Percentiles rank a stretch among this genome's conserved stretches.
Conservation (phyloP, 1,140 invertebrate genomes). For the Drosophila nebulosa region DNA sequence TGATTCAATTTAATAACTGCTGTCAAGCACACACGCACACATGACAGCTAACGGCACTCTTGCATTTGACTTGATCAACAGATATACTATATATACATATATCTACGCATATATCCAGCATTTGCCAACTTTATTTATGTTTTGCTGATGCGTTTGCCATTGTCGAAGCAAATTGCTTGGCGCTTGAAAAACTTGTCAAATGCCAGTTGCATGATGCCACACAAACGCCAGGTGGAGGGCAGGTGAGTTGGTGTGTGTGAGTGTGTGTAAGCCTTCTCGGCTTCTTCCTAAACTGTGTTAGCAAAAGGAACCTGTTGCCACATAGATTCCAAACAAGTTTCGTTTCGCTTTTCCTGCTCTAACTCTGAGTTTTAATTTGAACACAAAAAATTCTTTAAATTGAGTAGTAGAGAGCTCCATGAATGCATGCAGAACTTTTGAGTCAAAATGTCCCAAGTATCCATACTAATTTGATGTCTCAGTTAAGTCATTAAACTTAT, state of each 20-base stretch:
- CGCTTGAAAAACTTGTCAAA: not conserved
- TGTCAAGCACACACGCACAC: constrained; percentile 31
- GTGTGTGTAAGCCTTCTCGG: too few species aligned
- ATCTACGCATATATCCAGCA: not conserved
- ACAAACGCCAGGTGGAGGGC: not conserved
- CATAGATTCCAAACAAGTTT: too few species aligned
- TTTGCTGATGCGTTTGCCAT: constrained; percentile 1
- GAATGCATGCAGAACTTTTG: too few species aligned
- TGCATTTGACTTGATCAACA: constrained; percentile 3
- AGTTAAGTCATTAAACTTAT: too few species aligned
- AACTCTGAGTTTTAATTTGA: too few species aligned
- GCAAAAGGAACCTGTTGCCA: too few species aligned
- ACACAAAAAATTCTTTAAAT: too few species aligned
- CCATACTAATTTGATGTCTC: too few species aligned
- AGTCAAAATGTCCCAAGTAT: too few species aligned
- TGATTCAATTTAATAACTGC: constrained; percentile 75
- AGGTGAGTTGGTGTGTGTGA: not conserved
- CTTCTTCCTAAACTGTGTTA: too few species aligned
- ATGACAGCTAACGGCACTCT: constrained; percentile 30
- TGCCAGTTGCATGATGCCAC: not conserved
- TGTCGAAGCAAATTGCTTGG: not conserved
- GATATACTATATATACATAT: not conserved
- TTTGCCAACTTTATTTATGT: not conserved
- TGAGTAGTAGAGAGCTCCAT: too few species aligned
- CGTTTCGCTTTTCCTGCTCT: too few species aligned